Percentiles rank a stretch among this genome's conserved stretches.
Evolutionary conservation across 2,888 invertebrate species (phyloP).

Genomic region (Clusia tigrina): DNA sequence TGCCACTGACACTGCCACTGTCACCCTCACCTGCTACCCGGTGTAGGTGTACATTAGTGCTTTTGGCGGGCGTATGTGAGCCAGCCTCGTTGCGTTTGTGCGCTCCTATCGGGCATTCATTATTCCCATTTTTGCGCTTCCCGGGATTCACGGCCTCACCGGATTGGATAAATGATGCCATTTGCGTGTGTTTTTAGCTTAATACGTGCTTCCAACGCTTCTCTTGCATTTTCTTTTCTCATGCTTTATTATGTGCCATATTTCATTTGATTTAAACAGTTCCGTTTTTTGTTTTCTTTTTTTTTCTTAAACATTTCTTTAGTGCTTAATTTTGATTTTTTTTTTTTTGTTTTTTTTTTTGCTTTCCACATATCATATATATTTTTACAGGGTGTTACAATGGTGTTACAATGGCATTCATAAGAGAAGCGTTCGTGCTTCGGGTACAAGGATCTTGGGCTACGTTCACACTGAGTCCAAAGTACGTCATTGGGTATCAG

Average conservation of each 20-base stretch:
- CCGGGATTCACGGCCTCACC: neutral
- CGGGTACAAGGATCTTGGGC: too few relatives aligned
- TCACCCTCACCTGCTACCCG: neutral
- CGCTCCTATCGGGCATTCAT: neutral
- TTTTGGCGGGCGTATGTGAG: conserved; percentile 1
- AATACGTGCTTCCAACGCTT: conserved; percentile 19
- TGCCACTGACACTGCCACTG: neutral
- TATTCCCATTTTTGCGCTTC: neutral
- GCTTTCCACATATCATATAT: too few relatives aligned
- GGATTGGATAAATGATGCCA: conserved; percentile 27
- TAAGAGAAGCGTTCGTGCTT: too few relatives aligned
- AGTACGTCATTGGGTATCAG: too few relatives aligned
- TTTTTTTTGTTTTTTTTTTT: neutral
- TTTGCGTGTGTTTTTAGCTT: conserved; percentile 10
- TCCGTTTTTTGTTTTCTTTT: too few relatives aligned
- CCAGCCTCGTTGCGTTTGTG: neutral
- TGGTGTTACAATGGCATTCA: too few relatives aligned
- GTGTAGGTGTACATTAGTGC: neutral
- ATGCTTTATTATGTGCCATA: conserved; percentile 12
- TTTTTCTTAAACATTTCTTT: conserved; percentile 6
- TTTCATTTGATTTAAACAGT: conserved; percentile 20
- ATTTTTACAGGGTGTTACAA: too few relatives aligned
- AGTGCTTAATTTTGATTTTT: neutral
- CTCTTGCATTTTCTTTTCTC: conserved; percentile 17
- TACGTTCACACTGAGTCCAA: too few relatives aligned